Evolutionary conservation across 2,797 vertebrate species (phyloP).

Genomic region (Tenualosa thibaudeaui): DNA sequence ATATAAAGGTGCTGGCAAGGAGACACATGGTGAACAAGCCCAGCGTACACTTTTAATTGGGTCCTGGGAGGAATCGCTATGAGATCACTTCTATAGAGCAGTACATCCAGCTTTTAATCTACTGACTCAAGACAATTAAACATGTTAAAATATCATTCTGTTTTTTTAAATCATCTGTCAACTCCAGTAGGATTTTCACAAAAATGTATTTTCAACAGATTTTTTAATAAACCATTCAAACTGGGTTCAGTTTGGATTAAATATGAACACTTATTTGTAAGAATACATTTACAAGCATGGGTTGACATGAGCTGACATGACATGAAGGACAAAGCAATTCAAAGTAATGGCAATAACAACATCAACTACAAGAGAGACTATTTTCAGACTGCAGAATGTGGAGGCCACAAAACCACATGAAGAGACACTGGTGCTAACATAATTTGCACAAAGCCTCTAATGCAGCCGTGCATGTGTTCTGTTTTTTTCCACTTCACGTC

Average conservation of each 20-base stretch:
- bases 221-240: neutral
- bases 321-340: neutral
- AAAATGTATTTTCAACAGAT: neutral
- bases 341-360: neutral
- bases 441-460: neutral
- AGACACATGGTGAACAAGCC: constrained; percentile 53
- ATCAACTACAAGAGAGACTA: too few species aligned
- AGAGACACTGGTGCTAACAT: neutral
- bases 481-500: neutral
- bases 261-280: neutral
- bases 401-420: neutral
- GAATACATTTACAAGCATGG: too few species aligned
- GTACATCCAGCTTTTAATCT: constrained; percentile 67
- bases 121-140: constrained; percentile 72
- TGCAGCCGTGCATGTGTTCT: too few species aligned
- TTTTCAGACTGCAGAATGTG: too few species aligned
- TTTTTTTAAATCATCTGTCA: constrained; percentile 1
- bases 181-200: constrained; percentile 17
- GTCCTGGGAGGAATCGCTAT: constrained; percentile 72
- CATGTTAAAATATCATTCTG: constrained; percentile 55
- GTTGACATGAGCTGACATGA: too few species aligned
- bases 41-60: constrained; percentile 68
- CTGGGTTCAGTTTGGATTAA: neutral
- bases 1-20: constrained; percentile 39
- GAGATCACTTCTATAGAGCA: constrained; percentile 58